Percentiles rank a stretch among this genome's conserved stretches.
These are phyloP conservation scores for Pedionomus torquatus DNA, from an alignment of 2,113 vertebrate genomes.

Conservation along the genomic window DNA sequence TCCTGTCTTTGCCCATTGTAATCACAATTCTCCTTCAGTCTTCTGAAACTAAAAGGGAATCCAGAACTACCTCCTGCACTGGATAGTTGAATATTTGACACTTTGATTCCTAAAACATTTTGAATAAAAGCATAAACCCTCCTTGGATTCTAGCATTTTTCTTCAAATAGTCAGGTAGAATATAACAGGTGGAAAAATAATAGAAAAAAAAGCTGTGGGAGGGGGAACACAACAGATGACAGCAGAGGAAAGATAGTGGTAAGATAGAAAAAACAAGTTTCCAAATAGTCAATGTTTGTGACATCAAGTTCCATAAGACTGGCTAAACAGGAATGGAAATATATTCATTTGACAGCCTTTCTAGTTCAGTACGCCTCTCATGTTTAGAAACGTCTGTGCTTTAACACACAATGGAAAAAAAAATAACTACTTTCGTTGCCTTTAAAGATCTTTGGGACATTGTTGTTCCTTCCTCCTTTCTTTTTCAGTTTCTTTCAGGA, in stretches of 20 bases:
- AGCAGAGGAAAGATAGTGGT: neutral
- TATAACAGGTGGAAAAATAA: neutral
- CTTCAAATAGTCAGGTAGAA: neutral
- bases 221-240: no score
- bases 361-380: neutral
- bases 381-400: neutral
- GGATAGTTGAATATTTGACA: neutral
- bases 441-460: neutral
- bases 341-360: neutral
- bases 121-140: neutral
- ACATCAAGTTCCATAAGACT: neutral
- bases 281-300: neutral
- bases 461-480: neutral
- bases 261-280: neutral
- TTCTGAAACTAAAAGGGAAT: neutral
- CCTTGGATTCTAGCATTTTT: neutral
- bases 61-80: neutral
- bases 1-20: neutral
- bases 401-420: neutral
- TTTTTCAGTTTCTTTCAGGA: neutral
- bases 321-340: neutral
- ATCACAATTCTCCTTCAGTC: neutral
- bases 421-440: neutral
- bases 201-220: rapidly evolving
- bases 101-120: neutral